Evolutionary conservation across 2,113 vertebrate genomes (phyloP).

Genomic region (Podarcis raffonei): DNA sequence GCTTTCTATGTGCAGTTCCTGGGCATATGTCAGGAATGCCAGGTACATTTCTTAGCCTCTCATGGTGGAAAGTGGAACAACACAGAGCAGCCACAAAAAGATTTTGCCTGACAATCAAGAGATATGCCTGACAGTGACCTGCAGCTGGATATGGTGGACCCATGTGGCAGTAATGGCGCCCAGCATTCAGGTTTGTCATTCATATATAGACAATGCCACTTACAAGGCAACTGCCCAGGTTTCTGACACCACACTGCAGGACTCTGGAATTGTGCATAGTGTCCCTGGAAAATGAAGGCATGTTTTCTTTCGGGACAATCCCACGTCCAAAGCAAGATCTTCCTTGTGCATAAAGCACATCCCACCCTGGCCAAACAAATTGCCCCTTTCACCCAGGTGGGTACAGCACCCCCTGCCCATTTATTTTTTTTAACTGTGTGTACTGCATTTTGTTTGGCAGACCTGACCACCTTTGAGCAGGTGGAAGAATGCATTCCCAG

Average conservation of each 20-base stretch:
- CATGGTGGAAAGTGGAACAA: not conserved
- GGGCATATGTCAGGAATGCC: not conserved
- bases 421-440: not conserved
- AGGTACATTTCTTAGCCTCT: not conserved
- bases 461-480: not conserved
- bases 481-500: not conserved
- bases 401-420: not conserved
- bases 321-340: no score
- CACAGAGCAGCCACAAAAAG: not conserved
- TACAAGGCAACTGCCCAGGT: not conserved
- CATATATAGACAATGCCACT: not conserved
- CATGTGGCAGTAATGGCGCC: not conserved
- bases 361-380: not conserved
- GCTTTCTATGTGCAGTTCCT: not conserved
- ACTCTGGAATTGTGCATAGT: no score
- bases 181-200: not conserved
- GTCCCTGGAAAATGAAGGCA: not conserved
- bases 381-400: no score
- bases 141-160: not conserved
- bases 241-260: not conserved
- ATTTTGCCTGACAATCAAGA: not conserved
- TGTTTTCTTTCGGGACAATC: not conserved
- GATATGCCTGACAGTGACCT: not conserved
- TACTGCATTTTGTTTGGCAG: not conserved
- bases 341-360: not conserved